These are phyloP conservation scores for Bombus fervidus DNA, from an alignment of 1,140 invertebrate genomes.

Conservation along the genomic window DNA sequence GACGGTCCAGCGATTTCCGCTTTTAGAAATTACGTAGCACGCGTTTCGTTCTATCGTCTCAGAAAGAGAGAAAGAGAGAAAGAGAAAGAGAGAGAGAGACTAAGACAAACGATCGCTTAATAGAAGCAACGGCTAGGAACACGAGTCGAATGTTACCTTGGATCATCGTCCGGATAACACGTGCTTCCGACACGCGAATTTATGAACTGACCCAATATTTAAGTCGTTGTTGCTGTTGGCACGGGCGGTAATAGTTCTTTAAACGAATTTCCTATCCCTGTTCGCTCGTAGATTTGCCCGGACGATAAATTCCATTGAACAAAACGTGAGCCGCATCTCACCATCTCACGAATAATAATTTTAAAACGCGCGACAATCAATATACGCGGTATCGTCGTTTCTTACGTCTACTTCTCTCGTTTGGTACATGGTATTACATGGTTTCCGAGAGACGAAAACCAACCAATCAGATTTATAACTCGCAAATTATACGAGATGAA, in stretches of 20 bases:
- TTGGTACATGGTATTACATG: no score
- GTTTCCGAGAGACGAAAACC: no score
- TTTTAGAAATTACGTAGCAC: constrained; percentile 33
- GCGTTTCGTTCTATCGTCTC: neutral
- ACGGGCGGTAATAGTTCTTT: neutral
- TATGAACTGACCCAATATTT: neutral
- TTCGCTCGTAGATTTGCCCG: constrained; percentile 41
- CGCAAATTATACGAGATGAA: no score
- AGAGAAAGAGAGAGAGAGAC: neutral
- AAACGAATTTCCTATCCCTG: constrained; percentile 27
- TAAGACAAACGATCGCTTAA: constrained; percentile 13
- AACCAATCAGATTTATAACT: no score
- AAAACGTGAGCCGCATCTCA: neutral
- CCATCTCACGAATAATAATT: constrained; percentile 29
- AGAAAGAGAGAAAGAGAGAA: neutral
- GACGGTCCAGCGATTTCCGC: constrained; percentile 17
- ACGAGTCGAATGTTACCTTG: neutral
- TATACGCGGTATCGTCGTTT: neutral
- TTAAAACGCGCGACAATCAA: constrained; percentile 34
- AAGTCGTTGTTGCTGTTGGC: neutral
- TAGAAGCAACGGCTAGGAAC: neutral
- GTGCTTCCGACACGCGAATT: constrained; percentile 6
- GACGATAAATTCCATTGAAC: constrained; percentile 64
- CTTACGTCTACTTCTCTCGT: no score
- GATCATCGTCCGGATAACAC: neutral